These are phyloP conservation scores for Danaus melanippus DNA, from an alignment of 1,140 invertebrate genomes.

Conservation along the genomic window DNA sequence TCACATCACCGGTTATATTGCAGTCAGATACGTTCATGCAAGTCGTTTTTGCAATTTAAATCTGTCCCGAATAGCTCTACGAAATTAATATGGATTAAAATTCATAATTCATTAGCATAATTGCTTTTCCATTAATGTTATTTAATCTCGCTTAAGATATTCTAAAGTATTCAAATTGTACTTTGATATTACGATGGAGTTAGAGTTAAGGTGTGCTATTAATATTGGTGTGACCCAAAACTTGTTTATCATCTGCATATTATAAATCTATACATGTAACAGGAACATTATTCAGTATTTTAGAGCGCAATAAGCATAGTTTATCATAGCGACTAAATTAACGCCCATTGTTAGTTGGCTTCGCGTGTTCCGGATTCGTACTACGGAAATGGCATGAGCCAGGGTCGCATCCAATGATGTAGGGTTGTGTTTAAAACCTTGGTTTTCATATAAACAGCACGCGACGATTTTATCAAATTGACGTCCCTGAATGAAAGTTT, in stretches of 20 bases:
- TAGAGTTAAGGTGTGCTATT: too few relatives aligned
- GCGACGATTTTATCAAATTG: neutral
- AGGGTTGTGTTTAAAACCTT: slow-evolving; percentile 20
- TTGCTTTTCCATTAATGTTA: too few relatives aligned
- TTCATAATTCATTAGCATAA: too few relatives aligned
- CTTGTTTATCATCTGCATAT: too few relatives aligned
- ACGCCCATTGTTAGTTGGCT: slow-evolving; percentile 34
- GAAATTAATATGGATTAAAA: too few relatives aligned
- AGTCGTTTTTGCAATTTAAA: slow-evolving; percentile 7
- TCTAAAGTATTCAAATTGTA: too few relatives aligned
- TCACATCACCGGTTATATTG: slow-evolving; percentile 13
- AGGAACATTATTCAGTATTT: slow-evolving; percentile 35
- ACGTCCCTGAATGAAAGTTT: too few relatives aligned
- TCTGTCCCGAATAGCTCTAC: neutral
- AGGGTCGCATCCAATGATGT: slow-evolving; percentile 24
- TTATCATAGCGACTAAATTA: slow-evolving; percentile 49
- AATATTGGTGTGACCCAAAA: too few relatives aligned
- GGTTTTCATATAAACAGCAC: slow-evolving; percentile 13
- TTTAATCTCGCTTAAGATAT: too few relatives aligned
- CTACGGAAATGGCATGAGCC: slow-evolving; percentile 42
- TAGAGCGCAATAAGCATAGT: slow-evolving; percentile 31
- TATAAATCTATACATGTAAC: slow-evolving; percentile 28
- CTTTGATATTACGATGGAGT: too few relatives aligned
- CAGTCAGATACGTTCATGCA: neutral
- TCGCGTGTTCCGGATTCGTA: slow-evolving; percentile 38